These are phyloP conservation scores for Eretmochelys imbricata DNA, from an alignment of 2,113 vertebrate species.

Conservation along the genomic window DNA sequence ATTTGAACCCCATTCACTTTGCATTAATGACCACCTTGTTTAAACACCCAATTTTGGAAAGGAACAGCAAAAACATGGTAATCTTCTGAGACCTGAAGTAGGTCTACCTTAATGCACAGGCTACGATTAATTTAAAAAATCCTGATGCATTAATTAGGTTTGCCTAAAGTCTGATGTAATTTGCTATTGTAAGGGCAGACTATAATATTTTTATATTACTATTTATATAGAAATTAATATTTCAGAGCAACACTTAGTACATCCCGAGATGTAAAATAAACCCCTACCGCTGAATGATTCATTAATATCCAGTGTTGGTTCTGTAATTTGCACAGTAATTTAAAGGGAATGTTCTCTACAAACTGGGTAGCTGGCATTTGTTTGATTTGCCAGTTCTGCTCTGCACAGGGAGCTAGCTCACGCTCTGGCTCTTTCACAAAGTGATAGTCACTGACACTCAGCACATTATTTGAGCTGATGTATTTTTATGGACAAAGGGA, in stretches of 20 bases:
- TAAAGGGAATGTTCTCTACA: not conserved
- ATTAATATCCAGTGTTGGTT: fast-evolving
- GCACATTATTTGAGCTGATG: fast-evolving
- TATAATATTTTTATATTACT: not conserved
- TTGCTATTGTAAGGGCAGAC: not conserved
- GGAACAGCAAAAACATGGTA: not conserved
- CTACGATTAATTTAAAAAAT: not conserved
- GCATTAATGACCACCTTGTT: not conserved
- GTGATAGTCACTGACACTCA: not conserved
- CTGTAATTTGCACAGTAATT: not conserved
- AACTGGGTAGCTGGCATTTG: fast-evolving
- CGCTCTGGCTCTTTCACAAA: not conserved
- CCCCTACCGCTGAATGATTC: not conserved
- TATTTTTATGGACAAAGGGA: not conserved
- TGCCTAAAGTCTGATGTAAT: not conserved
- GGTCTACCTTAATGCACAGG: not conserved
- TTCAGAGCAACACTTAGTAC: not conserved
- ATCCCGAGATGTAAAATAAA: not conserved
- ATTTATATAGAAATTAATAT: not conserved
- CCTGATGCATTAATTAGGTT: not conserved
- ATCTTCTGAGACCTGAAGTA: not conserved
- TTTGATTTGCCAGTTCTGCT: not conserved
- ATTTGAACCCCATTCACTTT: not conserved
- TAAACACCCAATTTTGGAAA: not conserved
- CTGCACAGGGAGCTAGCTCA: fast-evolving